Conservation (phyloP, 2,797 vertebrate genomes). For the Melanotaenia boesemani region DNA sequence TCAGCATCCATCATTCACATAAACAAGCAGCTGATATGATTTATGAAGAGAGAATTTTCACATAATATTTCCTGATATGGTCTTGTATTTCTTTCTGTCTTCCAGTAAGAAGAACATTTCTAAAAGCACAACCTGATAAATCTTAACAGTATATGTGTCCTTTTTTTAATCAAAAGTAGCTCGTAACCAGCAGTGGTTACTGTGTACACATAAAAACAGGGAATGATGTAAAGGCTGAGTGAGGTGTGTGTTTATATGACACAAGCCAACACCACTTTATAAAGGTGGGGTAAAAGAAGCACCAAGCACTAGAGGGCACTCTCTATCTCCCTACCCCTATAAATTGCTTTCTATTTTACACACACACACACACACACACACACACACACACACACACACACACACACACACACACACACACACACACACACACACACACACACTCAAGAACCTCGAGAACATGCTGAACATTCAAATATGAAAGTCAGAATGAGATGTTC, state of each 20-base stretch:
- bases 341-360: conserved; percentile 14
- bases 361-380: conserved; percentile 13
- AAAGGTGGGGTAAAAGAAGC: conserved; percentile 65
- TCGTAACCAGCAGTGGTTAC: neutral
- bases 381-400: conserved; percentile 15
- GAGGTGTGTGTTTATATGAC: neutral
- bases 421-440: conserved; percentile 9
- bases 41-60: neutral
- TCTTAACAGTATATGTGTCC: neutral
- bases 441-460: conserved; percentile 52
- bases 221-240: neutral
- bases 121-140: neutral
- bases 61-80: neutral
- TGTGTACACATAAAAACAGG: neutral
- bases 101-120: conserved; percentile 13
- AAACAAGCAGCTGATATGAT: neutral
- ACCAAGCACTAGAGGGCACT: conserved; percentile 78
- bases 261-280: neutral
- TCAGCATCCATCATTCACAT: neutral
- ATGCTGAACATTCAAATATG: conserved; percentile 77
- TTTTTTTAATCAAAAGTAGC: neutral
- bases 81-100: neutral
- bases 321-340: conserved; percentile 69
- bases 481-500: conserved; percentile 80
- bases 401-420: conserved; percentile 24